These are phyloP conservation scores for Sciurus niger DNA, from an alignment of 2,113 vertebrate genomes.

Conservation along the genomic window DNA sequence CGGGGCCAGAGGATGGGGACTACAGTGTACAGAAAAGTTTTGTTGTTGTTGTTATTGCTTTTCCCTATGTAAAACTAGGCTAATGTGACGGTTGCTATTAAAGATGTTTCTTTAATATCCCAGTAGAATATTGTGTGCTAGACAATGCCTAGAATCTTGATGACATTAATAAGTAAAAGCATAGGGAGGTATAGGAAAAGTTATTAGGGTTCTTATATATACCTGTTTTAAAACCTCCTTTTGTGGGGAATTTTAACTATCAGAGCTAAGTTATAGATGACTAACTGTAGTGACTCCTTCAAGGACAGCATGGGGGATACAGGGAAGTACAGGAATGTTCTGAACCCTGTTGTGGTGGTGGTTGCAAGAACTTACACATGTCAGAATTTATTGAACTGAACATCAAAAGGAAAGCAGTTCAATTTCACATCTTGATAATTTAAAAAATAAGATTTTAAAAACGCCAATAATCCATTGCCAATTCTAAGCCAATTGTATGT, in stretches of 20 bases:
- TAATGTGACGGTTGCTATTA: neutral
- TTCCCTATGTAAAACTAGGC: neutral
- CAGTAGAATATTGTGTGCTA: neutral
- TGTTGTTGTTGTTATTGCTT: neutral
- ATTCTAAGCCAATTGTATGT: neutral
- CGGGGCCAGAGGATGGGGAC: no score
- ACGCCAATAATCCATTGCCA: neutral
- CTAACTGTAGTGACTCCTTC: neutral
- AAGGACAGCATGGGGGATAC: neutral
- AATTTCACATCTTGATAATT: neutral
- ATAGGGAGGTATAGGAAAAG: neutral
- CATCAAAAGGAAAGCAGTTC: neutral
- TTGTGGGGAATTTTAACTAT: neutral
- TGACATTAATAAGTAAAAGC: neutral
- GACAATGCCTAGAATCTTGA: slow-evolving; percentile 41
- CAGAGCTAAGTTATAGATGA: neutral
- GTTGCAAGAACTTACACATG: neutral
- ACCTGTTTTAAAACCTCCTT: neutral
- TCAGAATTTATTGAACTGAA: neutral
- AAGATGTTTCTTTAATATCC: slow-evolving; percentile 1
- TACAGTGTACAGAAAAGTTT: neutral
- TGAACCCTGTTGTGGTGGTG: neutral
- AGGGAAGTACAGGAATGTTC: neutral
- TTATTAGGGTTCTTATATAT: neutral
- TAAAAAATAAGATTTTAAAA: slow-evolving; percentile 39